Conservation (phyloP, 2,888 invertebrate genomes). For the Melieria omissa region DNA sequence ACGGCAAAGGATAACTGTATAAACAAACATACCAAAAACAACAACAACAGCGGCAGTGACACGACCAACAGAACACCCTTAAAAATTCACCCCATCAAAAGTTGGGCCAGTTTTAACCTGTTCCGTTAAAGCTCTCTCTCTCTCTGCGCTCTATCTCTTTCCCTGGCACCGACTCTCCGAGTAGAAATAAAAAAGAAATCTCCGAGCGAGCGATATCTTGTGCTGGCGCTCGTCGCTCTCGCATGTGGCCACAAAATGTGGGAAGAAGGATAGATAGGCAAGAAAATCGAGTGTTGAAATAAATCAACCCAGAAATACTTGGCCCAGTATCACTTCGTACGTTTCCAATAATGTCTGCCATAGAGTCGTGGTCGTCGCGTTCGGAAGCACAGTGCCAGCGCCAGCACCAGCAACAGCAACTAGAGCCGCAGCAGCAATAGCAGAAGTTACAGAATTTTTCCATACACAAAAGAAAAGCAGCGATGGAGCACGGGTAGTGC, state of each 20-base stretch:
- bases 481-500: not conserved
- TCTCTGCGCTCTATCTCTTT: too few species aligned
- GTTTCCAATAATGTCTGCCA: constrained; percentile 65
- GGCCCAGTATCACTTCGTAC: constrained; percentile 67
- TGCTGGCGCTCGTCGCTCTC: constrained; percentile 5
- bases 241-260: constrained; percentile 5
- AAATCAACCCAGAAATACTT: constrained; percentile 57
- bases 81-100: constrained; percentile 30
- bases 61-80: not conserved
- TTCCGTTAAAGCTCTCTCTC: constrained; percentile 2
- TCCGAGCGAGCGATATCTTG: too few species aligned
- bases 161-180: too few species aligned
- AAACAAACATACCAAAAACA: not conserved
- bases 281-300: constrained; percentile 34
- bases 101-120: constrained; percentile 29
- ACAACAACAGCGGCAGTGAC: constrained; percentile 13
- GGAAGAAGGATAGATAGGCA: constrained; percentile 19
- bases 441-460: constrained; percentile 6
- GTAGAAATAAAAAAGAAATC: too few species aligned
- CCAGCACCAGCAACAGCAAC: constrained; percentile 36
- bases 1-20: too few species aligned
- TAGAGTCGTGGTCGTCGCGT: constrained; percentile 51
- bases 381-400: constrained; percentile 45
- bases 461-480: constrained; percentile 3
- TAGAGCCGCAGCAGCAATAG: constrained; percentile 13